phyloP scores from a whole-genome alignment of 1,140 invertebrate species.

The Drosophila persimilis region DNA sequence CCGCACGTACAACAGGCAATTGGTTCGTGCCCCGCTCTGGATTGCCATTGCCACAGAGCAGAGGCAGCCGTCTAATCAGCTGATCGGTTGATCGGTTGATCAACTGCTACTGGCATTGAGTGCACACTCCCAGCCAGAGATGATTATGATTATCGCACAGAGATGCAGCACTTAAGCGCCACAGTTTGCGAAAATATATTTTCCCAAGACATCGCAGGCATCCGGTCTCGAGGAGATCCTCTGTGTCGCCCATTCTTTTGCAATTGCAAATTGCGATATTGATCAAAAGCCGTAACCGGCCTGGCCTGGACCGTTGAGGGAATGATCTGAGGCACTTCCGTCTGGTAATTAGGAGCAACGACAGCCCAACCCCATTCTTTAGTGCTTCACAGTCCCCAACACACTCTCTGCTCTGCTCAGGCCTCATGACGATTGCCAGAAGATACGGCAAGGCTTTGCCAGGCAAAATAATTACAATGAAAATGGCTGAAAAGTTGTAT shows the following conservation, averaged over 20 bases:
- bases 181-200: constrained; percentile 46
- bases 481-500: constrained; percentile 76
- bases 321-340: constrained; percentile 39
- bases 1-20: constrained; percentile 74
- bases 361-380: constrained; percentile 7
- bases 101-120: constrained; percentile 68
- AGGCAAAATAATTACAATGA: constrained; percentile 55
- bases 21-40: constrained; percentile 53
- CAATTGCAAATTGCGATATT: constrained; percentile 29
- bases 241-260: constrained; percentile 3
- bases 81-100: constrained; percentile 28
- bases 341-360: constrained; percentile 46
- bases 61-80: constrained; percentile 58
- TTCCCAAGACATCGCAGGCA: constrained; percentile 49
- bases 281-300: constrained; percentile 26
- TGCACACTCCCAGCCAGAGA: constrained; percentile 10
- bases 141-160: constrained; percentile 56
- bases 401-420: constrained; percentile 21
- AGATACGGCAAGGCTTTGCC: constrained; percentile 26
- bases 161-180: constrained; percentile 48
- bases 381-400: background rate
- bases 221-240: constrained; percentile 30
- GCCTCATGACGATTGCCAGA: constrained; percentile 46
- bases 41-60: constrained; percentile 37
- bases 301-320: constrained; percentile 10